Percentiles rank a stretch among this genome's conserved stretches.
phyloP scores from a whole-genome alignment of 2,113 vertebrate species.

The Bubalus kerabau region DNA sequence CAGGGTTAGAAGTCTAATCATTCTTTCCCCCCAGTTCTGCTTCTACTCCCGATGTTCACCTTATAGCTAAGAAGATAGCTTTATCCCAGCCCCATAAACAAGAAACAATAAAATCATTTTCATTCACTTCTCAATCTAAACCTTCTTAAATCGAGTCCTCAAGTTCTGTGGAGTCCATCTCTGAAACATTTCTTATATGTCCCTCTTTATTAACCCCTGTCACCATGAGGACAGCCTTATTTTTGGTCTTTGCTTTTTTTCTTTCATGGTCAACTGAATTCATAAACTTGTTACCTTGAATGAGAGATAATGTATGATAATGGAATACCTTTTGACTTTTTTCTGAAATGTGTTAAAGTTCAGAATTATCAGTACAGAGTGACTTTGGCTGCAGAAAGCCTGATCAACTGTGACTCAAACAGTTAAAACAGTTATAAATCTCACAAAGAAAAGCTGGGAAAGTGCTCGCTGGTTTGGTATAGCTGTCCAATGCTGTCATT shows the following conservation, averaged over 20 bases:
- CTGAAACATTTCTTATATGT: neutral
- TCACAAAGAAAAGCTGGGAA: neutral
- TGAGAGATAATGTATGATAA: neutral
- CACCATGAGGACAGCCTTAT: neutral
- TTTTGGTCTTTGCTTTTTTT: neutral
- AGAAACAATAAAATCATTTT: neutral
- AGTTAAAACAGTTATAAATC: neutral
- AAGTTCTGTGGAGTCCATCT: neutral
- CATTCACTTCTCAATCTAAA: neutral
- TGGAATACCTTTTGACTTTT: neutral
- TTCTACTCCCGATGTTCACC: neutral
- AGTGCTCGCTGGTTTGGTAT: neutral
- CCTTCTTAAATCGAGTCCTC: neutral
- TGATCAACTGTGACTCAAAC: neutral
- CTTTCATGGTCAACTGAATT: neutral
- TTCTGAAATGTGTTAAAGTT: neutral
- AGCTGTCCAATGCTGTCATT: neutral
- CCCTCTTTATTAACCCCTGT: neutral
- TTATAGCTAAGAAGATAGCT: neutral
- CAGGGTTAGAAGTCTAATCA: neutral
- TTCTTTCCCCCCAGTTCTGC: too few species aligned
- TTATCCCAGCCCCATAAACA: neutral
- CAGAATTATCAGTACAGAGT: neutral
- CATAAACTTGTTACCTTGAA: neutral
- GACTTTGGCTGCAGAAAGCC: neutral